A percentile compares a stretch with the other conserved stretches of the same genome.
These are phyloP conservation scores for Halisarca cf. caerulea DNA, from an alignment of 37 sponge, comb jelly and placozoan species.

Conservation along the genomic window DNA sequence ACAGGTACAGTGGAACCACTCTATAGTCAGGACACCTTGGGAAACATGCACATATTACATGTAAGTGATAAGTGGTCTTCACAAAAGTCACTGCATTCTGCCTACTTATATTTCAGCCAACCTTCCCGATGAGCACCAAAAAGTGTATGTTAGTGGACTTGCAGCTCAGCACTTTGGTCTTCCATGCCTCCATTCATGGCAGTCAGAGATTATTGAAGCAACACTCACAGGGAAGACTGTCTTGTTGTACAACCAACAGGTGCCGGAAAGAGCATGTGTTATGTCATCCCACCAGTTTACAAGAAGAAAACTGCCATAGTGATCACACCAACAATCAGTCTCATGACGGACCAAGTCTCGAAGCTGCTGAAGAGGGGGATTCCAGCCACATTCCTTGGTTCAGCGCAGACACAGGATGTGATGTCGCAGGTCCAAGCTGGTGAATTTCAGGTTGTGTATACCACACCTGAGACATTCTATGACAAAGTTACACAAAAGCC, in stretches of 20 bases:
- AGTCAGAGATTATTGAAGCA: background rate
- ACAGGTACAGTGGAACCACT: too few species aligned
- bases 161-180: slow-evolving; percentile 17
- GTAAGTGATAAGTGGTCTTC: too few species aligned
- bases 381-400: background rate
- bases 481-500: background rate
- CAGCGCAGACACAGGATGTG: background rate
- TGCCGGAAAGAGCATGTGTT: slow-evolving; percentile 27
- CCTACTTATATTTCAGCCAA: too few species aligned
- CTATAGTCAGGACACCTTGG: too few species aligned
- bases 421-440: background rate
- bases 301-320: background rate
- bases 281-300: background rate
- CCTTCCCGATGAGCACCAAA: background rate
- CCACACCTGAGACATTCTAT: slow-evolving; percentile 26
- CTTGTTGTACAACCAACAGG: slow-evolving; percentile 34
- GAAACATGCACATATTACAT: too few species aligned
- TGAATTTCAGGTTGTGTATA: background rate
- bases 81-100: too few species aligned
- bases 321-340: slow-evolving; percentile 34
- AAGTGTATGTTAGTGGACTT: background rate
- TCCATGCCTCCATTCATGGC: slow-evolving; percentile 7
- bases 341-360: slow-evolving; percentile 17
- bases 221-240: background rate
- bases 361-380: background rate